Evolutionary conservation across 2,797 vertebrate species (phyloP), one percentile per base, ranked within the genome.

Genomic region (Australoheros facetus): DNA sequence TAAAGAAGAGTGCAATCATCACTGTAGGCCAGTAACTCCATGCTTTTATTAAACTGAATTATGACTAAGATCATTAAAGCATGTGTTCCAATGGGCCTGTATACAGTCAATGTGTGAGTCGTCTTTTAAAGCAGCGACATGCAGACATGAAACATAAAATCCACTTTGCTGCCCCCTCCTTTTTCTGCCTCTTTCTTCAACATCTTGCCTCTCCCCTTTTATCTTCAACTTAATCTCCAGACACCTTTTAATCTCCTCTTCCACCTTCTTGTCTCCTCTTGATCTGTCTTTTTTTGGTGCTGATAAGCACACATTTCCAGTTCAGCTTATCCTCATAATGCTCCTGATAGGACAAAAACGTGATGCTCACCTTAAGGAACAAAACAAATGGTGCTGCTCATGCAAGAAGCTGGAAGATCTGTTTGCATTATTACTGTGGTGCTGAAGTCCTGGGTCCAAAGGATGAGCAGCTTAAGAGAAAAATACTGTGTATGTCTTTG

Each of bases 21-120:
- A 78, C 74, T 80, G 75, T 87, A 71, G 86, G 86, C 79, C 82
- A 56, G 85, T 81, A 64, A 72, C 86, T 60, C 66, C 87, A 85
- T 90, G 84, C 83, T 92, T 91, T 89, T 75, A 71, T 54, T 59
- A 51, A 75, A 75, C 34, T 75, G 80, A 89, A 81, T 83, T 83
- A 71, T 83, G 86, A 84, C 81, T 78, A 54, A 88, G 90, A 88
- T 82, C 76, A 94, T 90, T 92, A 93, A 94, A 95, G 95, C 95
- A 95, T 95, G 95, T 94, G 89, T 94, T 94, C 91, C 91, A 90
- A 79, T 76, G 87, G 91, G 92, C 93, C 92, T 91, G 90, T 85
- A 82, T 72, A 85, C 75, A 16, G 78, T 77, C 86, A 32, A 45
- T 69, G 85, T 94, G 64, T 3, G 87, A 75, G 30, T 91, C 42